A percentile compares a stretch with the other conserved stretches of the same genome.
Conservation (phyloP, 2,888 invertebrate species). For the Acanthacorydalis orientalis region DNA sequence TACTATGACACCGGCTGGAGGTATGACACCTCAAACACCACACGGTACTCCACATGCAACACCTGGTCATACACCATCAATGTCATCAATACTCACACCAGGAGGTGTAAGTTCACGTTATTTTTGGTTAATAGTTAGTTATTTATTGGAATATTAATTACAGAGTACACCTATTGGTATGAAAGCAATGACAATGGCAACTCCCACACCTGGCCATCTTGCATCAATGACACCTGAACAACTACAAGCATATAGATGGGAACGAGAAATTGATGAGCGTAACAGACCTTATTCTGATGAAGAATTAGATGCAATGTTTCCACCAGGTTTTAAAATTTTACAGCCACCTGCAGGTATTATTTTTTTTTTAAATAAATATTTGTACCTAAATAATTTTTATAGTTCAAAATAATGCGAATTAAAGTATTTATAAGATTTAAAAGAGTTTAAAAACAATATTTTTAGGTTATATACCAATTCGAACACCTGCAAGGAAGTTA, state of each 20-base stretch:
- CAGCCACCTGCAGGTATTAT: slow-evolving; percentile 71
- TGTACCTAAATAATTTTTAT: no score
- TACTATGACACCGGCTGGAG: slow-evolving; percentile 33
- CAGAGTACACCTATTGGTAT: slow-evolving; percentile 69
- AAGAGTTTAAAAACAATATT: no score
- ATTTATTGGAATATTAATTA: not conserved
- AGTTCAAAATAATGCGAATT: no score
- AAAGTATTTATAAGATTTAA: slow-evolving; percentile 21
- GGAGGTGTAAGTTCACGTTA: slow-evolving; percentile 31
- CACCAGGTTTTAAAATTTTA: slow-evolving; percentile 92
- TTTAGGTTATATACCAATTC: slow-evolving; percentile 70
- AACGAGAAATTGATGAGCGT: slow-evolving; percentile 95
- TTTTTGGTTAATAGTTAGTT: slow-evolving; percentile 1
- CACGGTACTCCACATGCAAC: slow-evolving; percentile 59
- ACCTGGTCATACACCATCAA: slow-evolving; percentile 41
- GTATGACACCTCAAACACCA: slow-evolving; percentile 46
- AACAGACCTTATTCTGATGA: slow-evolving; percentile 94
- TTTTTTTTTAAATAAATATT: no score
- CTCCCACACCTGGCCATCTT: slow-evolving; percentile 90
- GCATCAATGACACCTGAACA: slow-evolving; percentile 99
- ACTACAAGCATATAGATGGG: slow-evolving; percentile 94
- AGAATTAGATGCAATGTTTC: slow-evolving; percentile 94
- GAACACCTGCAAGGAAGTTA: slow-evolving; percentile 94
- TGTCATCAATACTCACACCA: slow-evolving; percentile 52
- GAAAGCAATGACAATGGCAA: slow-evolving; percentile 97